Percentiles rank a stretch among this genome's conserved stretches.
phyloP scores from a whole-genome alignment of 2,797 vertebrate genomes.

The Phataginus tetradactyla region DNA sequence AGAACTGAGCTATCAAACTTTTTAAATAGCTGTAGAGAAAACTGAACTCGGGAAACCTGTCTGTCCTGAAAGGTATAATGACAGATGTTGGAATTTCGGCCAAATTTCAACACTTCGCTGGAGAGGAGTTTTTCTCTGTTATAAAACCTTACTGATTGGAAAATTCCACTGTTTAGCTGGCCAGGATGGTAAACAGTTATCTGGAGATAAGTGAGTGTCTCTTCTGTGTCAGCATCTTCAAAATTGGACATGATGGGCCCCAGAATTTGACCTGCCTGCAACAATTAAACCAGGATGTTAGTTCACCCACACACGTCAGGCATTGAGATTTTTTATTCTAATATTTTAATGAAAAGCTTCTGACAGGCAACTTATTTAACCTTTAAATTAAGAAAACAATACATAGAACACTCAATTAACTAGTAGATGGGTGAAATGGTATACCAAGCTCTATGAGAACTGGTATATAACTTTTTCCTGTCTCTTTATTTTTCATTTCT shows the following conservation, averaged over 20 bases:
- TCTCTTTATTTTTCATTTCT: neutral
- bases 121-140: constrained; percentile 82
- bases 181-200: constrained; percentile 92
- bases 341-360: neutral
- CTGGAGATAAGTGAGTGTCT: constrained; percentile 90
- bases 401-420: neutral
- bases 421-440: neutral
- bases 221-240: constrained; percentile 91
- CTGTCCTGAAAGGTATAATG: constrained; percentile 88
- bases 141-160: constrained; percentile 84
- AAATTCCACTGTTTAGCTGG: constrained; percentile 85
- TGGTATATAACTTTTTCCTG: neutral
- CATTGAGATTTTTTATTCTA: neutral
- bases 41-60: constrained; percentile 92
- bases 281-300: neutral
- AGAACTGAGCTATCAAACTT: constrained; percentile 81
- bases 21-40: constrained; percentile 90
- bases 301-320: neutral
- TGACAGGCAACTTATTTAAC: neutral
- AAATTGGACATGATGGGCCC: constrained; percentile 76
- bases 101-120: constrained; percentile 89
- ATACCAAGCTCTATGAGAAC: neutral
- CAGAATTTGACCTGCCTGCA: neutral
- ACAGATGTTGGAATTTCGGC: constrained; percentile 90
- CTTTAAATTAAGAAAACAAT: neutral